Percentiles rank a stretch among this genome's conserved stretches.
Evolutionary conservation across 2,888 invertebrate genomes (phyloP).

Genomic region (Metallyticus violacea): DNA sequence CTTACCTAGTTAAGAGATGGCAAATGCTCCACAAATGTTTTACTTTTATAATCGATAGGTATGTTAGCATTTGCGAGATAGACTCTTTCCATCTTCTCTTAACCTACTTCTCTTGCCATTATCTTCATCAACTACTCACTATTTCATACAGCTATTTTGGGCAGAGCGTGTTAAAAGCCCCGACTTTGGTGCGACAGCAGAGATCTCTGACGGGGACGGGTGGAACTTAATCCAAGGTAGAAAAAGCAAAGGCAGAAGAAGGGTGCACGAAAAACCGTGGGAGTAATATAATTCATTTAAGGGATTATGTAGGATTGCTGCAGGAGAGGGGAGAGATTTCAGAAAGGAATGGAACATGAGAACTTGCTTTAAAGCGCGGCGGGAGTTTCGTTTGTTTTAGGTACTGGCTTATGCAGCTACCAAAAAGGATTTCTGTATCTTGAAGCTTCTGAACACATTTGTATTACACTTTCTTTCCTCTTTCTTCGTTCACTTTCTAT

Average conservation of each 20-base stretch:
- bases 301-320: background rate
- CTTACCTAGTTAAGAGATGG: no score
- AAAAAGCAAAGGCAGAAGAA: background rate
- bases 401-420: background rate
- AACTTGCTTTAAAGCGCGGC: background rate
- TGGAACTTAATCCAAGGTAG: background rate
- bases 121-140: no score
- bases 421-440: background rate
- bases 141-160: no score
- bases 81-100: background rate
- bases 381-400: background rate
- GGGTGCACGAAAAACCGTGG: background rate
- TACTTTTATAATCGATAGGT: no score
- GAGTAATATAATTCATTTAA: background rate
- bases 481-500: background rate
- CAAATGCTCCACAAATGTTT: no score
- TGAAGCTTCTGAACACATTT: background rate
- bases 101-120: background rate
- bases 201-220: background rate
- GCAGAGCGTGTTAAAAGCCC: background rate
- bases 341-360: no score
- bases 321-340: background rate
- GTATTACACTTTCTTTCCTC: background rate
- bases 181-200: no score
- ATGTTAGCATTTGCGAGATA: no score